Conservation (phyloP, 2,113 vertebrate genomes). For the Tragulus kanchil region DNA sequence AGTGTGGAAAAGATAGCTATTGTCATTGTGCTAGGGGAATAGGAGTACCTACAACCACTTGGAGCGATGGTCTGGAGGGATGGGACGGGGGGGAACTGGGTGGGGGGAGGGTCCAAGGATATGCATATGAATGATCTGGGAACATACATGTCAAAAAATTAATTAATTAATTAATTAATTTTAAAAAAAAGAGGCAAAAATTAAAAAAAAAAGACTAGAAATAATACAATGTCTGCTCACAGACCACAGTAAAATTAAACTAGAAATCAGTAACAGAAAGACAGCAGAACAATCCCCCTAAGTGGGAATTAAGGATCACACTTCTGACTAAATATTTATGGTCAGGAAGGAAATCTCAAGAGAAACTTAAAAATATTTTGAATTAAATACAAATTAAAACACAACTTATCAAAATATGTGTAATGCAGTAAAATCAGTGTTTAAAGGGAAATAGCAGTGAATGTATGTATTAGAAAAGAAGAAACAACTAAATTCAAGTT, state of each 20-base stretch:
- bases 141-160: no score
- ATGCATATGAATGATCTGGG: no score
- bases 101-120: no score
- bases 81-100: no score
- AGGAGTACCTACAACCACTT: no score
- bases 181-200: no score
- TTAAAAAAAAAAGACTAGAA: background rate
- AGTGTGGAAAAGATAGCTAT: no score
- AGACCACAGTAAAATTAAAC: background rate
- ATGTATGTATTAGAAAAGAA: background rate
- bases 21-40: no score
- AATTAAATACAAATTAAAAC: constrained; percentile 1
- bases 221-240: background rate
- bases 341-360: background rate
- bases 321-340: background rate
- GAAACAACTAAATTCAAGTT: background rate
- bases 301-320: background rate
- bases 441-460: background rate
- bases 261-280: constrained; percentile 2
- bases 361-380: background rate
- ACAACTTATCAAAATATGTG: background rate
- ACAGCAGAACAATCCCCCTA: background rate
- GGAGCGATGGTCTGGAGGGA: no score
- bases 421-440: background rate
- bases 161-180: no score